Evolutionary conservation across 2,888 invertebrate genomes (phyloP), one percentile per base, ranked within the genome.

Genomic region (Acleris holmiana): DNA sequence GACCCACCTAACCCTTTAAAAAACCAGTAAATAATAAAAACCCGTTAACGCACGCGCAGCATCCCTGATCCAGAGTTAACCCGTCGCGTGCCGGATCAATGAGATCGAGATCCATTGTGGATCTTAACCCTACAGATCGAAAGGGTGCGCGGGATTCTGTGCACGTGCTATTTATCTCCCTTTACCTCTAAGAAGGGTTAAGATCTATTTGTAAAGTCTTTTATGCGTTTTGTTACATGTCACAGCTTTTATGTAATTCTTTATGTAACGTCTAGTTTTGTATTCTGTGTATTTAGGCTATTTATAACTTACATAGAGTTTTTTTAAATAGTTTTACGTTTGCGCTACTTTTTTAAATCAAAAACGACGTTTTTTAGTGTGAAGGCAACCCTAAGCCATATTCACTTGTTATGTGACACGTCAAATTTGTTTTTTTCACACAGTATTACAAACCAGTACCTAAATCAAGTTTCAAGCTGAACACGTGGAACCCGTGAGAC

Each of bases 91-190:
- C 87, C 77, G 83, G 89, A 86, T 89, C 85, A 88, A 86, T 80
- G 76, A 69, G 79, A 80, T 75, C 83, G 71, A 83, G 79, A 82
- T 77, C 78, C 79, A 77, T 86, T 86, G 84, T 87, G 89, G 89
- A 86, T 78, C 67, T 55, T 73, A 86, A 84, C 82, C 84, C 80
- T 69, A 73, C 74, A 82, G 81, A 53, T 53, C 79, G 80, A 86
- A 87, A 89, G 88, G 86, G 86, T 87, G 86, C 86, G 86, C 88
- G 77, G 84, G 90, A 91, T 88, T 90, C 90, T 89, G 90, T 85
- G 78, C 90, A 83, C 89, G 89, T 85, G 90, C 82, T 63, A 50
- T 63, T 50, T 65, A 54, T 48, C 53, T 48, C 48, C 25, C 47
- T 58, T 41, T 48, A 48, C 54, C 47, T 47, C 46, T 46, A 25